Conservation (phyloP, 2,888 invertebrate species). For the Eristalis arbustorum region DNA sequence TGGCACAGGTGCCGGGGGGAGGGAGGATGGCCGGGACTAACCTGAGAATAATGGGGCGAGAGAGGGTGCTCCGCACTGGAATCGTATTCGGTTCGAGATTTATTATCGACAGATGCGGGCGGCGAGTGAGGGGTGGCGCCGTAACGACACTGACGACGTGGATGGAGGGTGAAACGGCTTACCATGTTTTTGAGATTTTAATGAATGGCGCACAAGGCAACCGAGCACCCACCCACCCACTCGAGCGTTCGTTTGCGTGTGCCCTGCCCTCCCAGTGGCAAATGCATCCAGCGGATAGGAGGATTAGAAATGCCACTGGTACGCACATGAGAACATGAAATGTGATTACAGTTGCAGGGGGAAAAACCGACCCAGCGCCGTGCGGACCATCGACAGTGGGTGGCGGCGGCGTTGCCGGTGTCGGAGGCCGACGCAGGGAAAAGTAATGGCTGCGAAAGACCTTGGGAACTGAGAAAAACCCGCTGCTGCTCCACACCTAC, state of each 20-base stretch:
- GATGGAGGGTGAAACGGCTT: conserved; percentile 12
- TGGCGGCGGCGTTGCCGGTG: too few relatives aligned
- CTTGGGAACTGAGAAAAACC: conserved; percentile 20
- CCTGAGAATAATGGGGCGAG: conserved; percentile 30
- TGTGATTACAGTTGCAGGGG: conserved; percentile 40
- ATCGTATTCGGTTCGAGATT: conserved; percentile 69
- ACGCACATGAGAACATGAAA: conserved; percentile 47
- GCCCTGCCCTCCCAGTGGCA: conserved; percentile 13
- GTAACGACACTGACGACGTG: background rate
- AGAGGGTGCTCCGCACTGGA: background rate
- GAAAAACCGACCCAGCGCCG: conserved; percentile 28
- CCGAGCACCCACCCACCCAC: background rate
- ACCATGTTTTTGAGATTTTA: conserved; percentile 61
- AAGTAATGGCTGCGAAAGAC: conserved; percentile 22
- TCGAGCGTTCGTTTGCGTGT: conserved; percentile 18
- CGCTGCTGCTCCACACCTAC: background rate
- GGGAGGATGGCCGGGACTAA: conserved; percentile 20
- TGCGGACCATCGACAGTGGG: background rate
- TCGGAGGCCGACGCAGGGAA: background rate
- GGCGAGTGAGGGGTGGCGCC: background rate
- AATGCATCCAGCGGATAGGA: background rate
- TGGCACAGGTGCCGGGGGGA: background rate
- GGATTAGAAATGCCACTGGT: conserved; percentile 48
- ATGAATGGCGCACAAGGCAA: conserved; percentile 49
- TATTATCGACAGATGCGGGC: conserved; percentile 37